Evolutionary conservation across 2,113 vertebrate genomes (phyloP).

Genomic region (Micronycteris hirsuta): DNA sequence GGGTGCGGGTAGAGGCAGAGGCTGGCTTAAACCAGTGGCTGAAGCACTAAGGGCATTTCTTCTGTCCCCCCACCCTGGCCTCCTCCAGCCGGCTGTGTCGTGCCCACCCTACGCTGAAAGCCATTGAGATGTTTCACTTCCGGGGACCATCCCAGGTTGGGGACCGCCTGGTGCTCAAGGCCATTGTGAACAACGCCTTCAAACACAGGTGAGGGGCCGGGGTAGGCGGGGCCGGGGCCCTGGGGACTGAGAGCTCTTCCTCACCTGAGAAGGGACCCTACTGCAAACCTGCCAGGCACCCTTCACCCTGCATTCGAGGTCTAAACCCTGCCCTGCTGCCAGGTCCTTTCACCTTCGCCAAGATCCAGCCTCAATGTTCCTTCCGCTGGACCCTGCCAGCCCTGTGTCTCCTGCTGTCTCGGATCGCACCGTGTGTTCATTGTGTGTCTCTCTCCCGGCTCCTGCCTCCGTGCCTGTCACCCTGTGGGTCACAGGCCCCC

Average conservation of each 20-base stretch:
- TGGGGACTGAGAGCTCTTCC: background rate
- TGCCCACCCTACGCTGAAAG: conserved; percentile 89
- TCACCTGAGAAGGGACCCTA: background rate
- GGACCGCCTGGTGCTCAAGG: conserved; percentile 93
- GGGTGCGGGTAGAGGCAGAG: background rate
- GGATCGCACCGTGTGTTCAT: fast-evolving
- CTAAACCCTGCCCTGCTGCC: background rate
- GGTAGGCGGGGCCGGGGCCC: fast-evolving
- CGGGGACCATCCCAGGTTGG: conserved; percentile 94
- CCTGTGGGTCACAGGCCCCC: too few relatives aligned
- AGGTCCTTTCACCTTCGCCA: background rate
- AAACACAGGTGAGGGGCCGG: conserved; percentile 87
- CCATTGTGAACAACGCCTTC: conserved; percentile 97
- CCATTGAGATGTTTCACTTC: conserved; percentile 99
- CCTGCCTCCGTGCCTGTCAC: background rate
- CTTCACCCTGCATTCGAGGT: background rate
- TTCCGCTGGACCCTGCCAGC: background rate
- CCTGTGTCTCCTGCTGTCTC: background rate
- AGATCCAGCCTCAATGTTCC: background rate
- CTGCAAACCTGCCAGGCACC: background rate
- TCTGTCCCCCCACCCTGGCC: background rate
- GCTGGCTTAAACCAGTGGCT: background rate
- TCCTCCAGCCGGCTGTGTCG: conserved; percentile 89
- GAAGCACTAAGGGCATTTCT: background rate
- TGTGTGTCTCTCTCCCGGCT: background rate